Base-by-base conservation (phyloP, 1,140 invertebrate genomes). In the Drosophila obscura region DNA sequence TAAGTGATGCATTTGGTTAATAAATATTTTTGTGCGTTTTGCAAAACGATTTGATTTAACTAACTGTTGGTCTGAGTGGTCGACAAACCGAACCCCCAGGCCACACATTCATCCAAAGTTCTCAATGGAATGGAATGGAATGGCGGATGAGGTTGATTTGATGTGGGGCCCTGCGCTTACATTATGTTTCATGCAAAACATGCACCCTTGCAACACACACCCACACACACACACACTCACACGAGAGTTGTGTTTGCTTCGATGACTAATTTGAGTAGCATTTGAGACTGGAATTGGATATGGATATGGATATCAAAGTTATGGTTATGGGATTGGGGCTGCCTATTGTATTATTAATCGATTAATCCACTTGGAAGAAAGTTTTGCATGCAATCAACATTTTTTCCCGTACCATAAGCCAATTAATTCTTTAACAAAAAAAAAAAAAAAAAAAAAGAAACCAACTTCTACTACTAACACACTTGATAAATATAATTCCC, bases 1-100 rank as follows among this genome's bases (percentile, higher is more conserved):
- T 51, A 19, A 75, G 52, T 28, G 45, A 19, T 52, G 13, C 26
- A 51, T 76, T 68, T 67, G 49, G 74, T 81, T 53, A 85, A 85
- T 87, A 87, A 85, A 87, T 77, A 56, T 67, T 44, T 26, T 13
- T 68, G 76, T 83, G 80, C 61, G 75, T 76, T 68, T 80, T 80
- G 64, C 75, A 75, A 80, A 39, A 71, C 77, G 72, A 80, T 75
- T 80, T 69, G 52, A 77, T 65, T 77, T 73, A 76, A 81, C 72
- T 65, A 41, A 41, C 39, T 65, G 48, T 39, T 65, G 57, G 68
- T 59, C 66, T 19, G 50, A 49, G 31, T 19, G 26, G 26, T 28
- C 45, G 16, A n/a, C 24, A 48, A 16, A 26, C 26, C 26, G 5
- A 28, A 58, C 28, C 24, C 19, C 52, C 16, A 5, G 28, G 9